These are phyloP conservation scores for Brachionus paranguensis DNA, from an alignment of 1,140 invertebrate genomes.

Conservation along the genomic window DNA sequence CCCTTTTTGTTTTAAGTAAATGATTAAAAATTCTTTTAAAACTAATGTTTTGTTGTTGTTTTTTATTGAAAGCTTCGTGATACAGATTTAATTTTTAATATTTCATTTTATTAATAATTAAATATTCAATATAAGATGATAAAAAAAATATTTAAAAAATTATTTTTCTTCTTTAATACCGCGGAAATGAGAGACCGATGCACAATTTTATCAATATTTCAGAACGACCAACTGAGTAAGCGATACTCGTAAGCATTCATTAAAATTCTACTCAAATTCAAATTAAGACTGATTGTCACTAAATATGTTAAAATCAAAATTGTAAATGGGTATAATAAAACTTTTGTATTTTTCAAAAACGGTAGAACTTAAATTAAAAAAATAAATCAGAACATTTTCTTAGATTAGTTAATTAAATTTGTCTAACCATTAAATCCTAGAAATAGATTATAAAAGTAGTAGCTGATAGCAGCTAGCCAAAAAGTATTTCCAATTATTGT, in stretches of 20 bases:
- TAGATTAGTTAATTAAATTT: not conserved
- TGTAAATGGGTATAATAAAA: conserved; percentile 78
- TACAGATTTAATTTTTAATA: not conserved
- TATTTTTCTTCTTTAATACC: not conserved
- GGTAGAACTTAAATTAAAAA: conserved; percentile 69
- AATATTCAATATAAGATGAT: not conserved
- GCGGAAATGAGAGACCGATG: not conserved
- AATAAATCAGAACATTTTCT: not conserved
- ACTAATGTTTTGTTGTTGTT: not conserved
- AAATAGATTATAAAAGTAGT: conserved; percentile 96
- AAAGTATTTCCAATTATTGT: conserved; percentile 83
- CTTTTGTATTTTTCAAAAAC: conserved; percentile 77
- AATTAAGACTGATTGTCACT: conserved; percentile 63
- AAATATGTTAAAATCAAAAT: conserved; percentile 72
- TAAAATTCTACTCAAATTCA: conserved; percentile 59
- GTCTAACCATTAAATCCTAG: conserved; percentile 87
- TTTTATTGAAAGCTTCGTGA: not conserved
- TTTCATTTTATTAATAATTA: not conserved
- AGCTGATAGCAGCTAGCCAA: conserved; percentile 81
- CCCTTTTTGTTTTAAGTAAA: not conserved
- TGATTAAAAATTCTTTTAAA: not conserved
- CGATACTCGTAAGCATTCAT: conserved; percentile 35
- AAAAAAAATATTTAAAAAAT: conserved; percentile 14
- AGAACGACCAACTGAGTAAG: not conserved
- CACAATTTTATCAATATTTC: not conserved